Evolutionary conservation across 2,797 vertebrate genomes (phyloP), one percentile per base, ranked within the genome.

Genomic region (Lindbergichthys nudifrons): DNA sequence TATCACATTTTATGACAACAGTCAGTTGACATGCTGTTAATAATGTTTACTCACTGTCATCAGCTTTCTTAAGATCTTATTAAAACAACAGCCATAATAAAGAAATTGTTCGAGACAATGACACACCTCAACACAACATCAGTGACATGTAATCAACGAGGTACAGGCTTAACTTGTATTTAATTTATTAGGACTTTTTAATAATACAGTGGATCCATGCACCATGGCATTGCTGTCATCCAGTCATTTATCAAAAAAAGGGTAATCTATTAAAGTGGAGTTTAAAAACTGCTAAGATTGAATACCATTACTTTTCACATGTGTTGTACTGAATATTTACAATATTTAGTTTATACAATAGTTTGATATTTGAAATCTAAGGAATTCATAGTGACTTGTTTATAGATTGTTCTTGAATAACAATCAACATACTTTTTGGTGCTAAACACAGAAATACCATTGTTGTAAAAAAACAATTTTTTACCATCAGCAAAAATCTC

Each of bases 11-110:
- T 12, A 45, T 59, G 72, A 81, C 79, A 81, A 57, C 75, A 79
- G 75, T 78, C 72, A 65, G 65, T 73, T 84, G 79, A 82, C 70
- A 73, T 69, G 75, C 65, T 62, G 54, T 73, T 84, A 72, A 83
- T 73, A 72, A 59, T 76, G 50, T 73, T 68, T 68, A 64, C 81
- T 73, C 63, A 57, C 69, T 77, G 65, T 84, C 74, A 82, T 67
- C 73, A 75, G 70, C 73, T 65, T 77, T 85, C 71, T 79, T 23
- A 52, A 66, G 42, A 72, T 73, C 79, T 86, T 66, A 85, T 88
- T 88, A 84, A 72, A 87, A 81, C 58, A 72, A 45, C 51, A 45
- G 23, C 46, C 26, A 45, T 39, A 77, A 63, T 79, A 51, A 81
- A 62, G 46, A 64, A 69, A 19, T 7, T 0, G 12, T 77, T 46